These are phyloP conservation scores for Burhinus oedicnemus DNA, from an alignment of 2,113 vertebrate species.

Conservation along the genomic window DNA sequence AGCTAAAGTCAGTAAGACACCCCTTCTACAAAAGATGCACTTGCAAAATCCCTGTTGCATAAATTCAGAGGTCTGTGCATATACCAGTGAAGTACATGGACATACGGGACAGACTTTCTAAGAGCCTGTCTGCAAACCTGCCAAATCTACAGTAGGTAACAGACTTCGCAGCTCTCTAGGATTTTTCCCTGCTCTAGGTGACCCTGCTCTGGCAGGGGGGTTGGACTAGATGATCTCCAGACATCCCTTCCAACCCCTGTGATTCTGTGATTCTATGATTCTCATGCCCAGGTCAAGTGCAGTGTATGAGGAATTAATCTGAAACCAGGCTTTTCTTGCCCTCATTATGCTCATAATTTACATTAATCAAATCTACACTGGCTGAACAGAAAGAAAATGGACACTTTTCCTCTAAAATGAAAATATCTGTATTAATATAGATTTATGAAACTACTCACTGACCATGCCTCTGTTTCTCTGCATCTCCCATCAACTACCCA, in stretches of 20 bases:
- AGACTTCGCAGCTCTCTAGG: background rate
- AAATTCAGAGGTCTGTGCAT: background rate
- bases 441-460: background rate
- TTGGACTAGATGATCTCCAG: too few species aligned
- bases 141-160: background rate
- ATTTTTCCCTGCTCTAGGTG: background rate
- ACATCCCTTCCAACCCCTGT: too few species aligned
- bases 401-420: background rate
- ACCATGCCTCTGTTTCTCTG: background rate
- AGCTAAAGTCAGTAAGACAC: background rate
- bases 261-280: background rate
- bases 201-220: too few species aligned
- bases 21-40: background rate
- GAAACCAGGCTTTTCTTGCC: background rate
- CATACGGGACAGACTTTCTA: background rate
- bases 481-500: background rate
- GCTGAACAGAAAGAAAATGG: background rate
- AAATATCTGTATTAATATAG: background rate
- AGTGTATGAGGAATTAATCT: background rate
- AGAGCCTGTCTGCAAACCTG: background rate
- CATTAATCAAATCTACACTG: background rate
- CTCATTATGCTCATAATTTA: background rate
- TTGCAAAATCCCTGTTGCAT: background rate
- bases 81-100: background rate
- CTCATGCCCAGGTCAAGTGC: background rate